phyloP scores from a whole-genome alignment of 1,140 invertebrate genomes.

The Wasmannia auropunctata region DNA sequence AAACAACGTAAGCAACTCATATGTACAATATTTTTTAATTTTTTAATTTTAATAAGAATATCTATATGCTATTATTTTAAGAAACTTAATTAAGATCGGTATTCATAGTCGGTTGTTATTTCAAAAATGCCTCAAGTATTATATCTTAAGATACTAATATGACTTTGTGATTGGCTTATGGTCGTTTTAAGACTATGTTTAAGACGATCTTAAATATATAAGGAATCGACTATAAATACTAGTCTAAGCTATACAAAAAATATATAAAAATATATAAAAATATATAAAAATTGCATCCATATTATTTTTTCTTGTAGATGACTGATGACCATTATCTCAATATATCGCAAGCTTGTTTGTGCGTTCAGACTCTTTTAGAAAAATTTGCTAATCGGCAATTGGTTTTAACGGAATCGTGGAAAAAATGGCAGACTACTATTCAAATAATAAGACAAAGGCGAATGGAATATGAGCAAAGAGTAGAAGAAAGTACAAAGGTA shows the following conservation, averaged over 20 bases:
- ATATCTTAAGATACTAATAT: too few species aligned
- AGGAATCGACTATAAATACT: too few species aligned
- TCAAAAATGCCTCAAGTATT: too few species aligned
- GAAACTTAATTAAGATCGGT: too few species aligned
- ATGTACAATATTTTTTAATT: background rate
- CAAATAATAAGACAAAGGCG: conserved; percentile 88
- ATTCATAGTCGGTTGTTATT: too few species aligned
- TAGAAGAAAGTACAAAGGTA: conserved; percentile 91
- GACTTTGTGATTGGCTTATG: too few species aligned
- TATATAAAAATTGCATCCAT: background rate
- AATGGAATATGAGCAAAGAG: conserved; percentile 89
- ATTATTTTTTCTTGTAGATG: conserved; percentile 86
- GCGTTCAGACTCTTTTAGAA: conserved; percentile 90
- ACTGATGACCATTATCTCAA: conserved; percentile 91
- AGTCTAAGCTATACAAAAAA: too few species aligned
- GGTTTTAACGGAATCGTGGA: conserved; percentile 88
- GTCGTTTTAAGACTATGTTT: too few species aligned
- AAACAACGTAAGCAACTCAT: conserved; percentile 84
- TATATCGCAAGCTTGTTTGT: conserved; percentile 88
- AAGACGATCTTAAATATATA: too few species aligned
- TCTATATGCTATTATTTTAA: background rate
- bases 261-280: too few species aligned
- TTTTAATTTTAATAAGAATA: background rate
- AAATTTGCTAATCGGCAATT: conserved; percentile 89
- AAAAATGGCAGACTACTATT: conserved; percentile 89